phyloP scores from a whole-genome alignment of 2,888 invertebrate species.

The Pyrgus malvae region DNA sequence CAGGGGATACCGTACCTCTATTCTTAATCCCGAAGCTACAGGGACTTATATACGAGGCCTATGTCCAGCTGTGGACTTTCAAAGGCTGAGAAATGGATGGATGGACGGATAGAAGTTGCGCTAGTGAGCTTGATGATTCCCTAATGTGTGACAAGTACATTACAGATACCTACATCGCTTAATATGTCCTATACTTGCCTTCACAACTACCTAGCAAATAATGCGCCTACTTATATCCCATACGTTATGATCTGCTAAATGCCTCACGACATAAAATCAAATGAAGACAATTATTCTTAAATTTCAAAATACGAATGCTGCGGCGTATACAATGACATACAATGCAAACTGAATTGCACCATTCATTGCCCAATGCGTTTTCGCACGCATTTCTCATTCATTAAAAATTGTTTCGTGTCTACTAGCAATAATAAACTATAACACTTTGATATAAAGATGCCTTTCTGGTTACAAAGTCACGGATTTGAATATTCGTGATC shows the following conservation, averaged over 20 bases:
- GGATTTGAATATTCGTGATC: conserved; percentile 42
- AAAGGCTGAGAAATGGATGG: no score
- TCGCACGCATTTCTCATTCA: conserved; percentile 62
- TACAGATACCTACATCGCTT: no score
- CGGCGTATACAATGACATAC: conserved; percentile 50
- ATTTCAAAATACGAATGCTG: conserved; percentile 55
- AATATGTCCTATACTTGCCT: no score
- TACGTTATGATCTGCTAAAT: background rate
- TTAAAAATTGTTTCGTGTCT: conserved; percentile 26
- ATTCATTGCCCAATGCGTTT: conserved; percentile 58
- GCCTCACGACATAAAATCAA: conserved; percentile 3
- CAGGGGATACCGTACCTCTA: no score
- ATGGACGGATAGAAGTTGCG: no score
- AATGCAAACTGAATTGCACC: conserved; percentile 58
- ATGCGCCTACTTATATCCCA: no score
- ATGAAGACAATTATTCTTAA: conserved; percentile 35
- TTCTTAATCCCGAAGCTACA: no score
- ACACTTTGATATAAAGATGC: background rate
- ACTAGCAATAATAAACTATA: conserved; percentile 9
- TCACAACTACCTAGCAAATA: no score
- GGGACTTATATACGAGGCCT: no score
- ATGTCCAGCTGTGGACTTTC: no score
- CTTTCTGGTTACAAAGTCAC: conserved; percentile 7
- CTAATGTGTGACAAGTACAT: no score
- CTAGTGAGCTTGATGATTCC: no score